These are phyloP conservation scores for Drosophila paranaensis DNA, from an alignment of 2,888 invertebrate species.

Conservation along the genomic window DNA sequence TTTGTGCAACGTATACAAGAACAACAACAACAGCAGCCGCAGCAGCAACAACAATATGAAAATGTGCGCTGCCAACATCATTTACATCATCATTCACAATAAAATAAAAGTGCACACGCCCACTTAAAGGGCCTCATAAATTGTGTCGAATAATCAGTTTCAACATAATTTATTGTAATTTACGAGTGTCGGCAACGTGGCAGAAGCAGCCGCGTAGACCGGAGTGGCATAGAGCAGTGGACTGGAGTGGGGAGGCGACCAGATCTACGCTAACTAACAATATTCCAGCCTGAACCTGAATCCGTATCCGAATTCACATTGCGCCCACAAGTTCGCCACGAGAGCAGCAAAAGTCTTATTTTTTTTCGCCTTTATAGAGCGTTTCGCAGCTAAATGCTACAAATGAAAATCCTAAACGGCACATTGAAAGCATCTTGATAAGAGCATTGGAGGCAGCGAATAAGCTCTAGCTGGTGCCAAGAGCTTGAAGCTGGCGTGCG, in stretches of 20 bases:
- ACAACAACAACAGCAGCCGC: slow-evolving; percentile 32
- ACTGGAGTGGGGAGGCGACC: slow-evolving; percentile 20
- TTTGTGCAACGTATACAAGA: slow-evolving; percentile 33
- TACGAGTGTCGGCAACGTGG: slow-evolving; percentile 75
- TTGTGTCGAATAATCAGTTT: slow-evolving; percentile 80
- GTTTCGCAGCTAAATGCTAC: slow-evolving; percentile 73
- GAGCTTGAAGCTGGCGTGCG: slow-evolving; percentile 64
- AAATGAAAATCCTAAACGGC: slow-evolving; percentile 81
- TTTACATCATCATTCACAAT: slow-evolving; percentile 81
- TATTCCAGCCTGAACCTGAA: slow-evolving; percentile 40
- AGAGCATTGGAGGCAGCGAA: slow-evolving; percentile 51
- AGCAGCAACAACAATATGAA: slow-evolving; percentile 46
- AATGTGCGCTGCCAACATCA: slow-evolving; percentile 71
- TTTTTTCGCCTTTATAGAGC: slow-evolving; percentile 62
- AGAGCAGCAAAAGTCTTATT: slow-evolving; percentile 23
- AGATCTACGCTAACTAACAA: slow-evolving; percentile 50
- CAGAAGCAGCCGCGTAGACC: slow-evolving; percentile 46
- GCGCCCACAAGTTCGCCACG: slow-evolving; percentile 54
- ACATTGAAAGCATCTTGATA: slow-evolving; percentile 80
- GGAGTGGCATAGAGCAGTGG: slow-evolving; percentile 14
- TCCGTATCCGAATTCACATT: slow-evolving; percentile 62
- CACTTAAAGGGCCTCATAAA: slow-evolving; percentile 80
- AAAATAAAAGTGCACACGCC: slow-evolving; percentile 81
- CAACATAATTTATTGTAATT: slow-evolving; percentile 81
- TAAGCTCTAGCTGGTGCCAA: slow-evolving; percentile 30